Conservation (phyloP, 92 coral and sea anemone species). For the Siderastrea siderea region DNA sequence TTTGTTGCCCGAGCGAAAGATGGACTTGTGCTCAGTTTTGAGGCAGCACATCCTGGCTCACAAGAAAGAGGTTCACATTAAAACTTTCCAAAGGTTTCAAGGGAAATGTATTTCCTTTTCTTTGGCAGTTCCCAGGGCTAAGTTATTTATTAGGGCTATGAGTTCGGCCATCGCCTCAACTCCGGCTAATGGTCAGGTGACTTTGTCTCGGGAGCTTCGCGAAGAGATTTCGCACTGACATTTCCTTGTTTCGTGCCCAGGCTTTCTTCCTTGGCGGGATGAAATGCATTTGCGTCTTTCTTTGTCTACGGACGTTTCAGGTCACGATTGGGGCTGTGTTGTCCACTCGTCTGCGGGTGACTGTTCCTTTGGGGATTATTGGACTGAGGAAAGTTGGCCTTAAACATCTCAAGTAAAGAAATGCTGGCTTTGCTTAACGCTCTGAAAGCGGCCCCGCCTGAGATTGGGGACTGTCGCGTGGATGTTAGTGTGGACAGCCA, state of each 20-base stretch:
- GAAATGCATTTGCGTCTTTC: constrained; percentile 9
- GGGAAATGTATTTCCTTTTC: constrained; percentile 6
- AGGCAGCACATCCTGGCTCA: background rate
- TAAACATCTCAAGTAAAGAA: constrained; percentile 42
- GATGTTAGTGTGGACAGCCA: constrained; percentile 28
- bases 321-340: constrained; percentile 2
- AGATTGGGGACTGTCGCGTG: constrained; percentile 19
- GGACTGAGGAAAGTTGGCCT: background rate
- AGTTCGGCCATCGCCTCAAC: constrained; percentile 1
- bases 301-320: constrained; percentile 1
- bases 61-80: background rate
- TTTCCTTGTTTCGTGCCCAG: background rate
- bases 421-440: constrained; percentile 23
- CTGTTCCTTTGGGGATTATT: constrained; percentile 25
- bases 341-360: constrained; percentile 12
- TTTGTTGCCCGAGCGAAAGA: constrained; percentile 15
- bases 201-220: background rate
- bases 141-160: constrained; percentile 10
- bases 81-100: background rate
- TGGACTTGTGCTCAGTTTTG: background rate
- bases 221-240: background rate
- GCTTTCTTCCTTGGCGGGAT: background rate
- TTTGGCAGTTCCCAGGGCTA: background rate
- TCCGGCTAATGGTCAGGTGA: constrained; percentile 1
- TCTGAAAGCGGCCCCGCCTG: constrained; percentile 8